phyloP scores from a whole-genome alignment of 2,113 vertebrate species.

The Chrysemys picta region DNA sequence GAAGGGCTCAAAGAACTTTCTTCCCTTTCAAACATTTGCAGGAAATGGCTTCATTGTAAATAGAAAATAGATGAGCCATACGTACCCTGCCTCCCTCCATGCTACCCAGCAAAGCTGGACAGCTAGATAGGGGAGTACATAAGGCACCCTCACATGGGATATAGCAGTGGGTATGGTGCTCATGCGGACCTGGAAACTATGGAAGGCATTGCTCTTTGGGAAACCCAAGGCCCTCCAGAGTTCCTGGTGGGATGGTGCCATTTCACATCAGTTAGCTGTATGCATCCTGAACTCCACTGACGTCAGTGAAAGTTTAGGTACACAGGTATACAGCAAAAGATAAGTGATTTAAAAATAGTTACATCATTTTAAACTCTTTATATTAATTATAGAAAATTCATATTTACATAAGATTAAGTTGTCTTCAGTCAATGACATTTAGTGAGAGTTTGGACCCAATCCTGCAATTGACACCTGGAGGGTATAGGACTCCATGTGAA shows the following conservation, averaged over 20 bases:
- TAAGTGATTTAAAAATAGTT: background rate
- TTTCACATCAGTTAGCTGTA: background rate
- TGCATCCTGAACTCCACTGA: background rate
- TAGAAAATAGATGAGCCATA: background rate
- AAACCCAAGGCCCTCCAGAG: background rate
- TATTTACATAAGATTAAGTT: background rate
- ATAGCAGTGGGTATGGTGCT: no score
- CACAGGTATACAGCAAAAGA: background rate
- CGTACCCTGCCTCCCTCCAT: background rate
- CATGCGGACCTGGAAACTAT: no score
- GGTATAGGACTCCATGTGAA: background rate
- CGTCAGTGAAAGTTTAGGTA: background rate
- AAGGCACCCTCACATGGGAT: background rate
- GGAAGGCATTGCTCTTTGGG: no score
- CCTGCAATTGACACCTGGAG: slow-evolving; percentile 2
- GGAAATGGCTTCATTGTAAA: background rate
- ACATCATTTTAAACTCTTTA: background rate
- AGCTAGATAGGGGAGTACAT: background rate
- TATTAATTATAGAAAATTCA: background rate
- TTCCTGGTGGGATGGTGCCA: background rate
- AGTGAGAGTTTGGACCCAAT: background rate
- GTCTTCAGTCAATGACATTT: background rate
- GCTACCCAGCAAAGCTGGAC: accelerated
- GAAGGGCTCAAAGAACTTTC: background rate
- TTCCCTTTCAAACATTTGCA: background rate